Base-by-base conservation (phyloP, 64 coral and sea anemone species). In the Montipora foliosa region DNA sequence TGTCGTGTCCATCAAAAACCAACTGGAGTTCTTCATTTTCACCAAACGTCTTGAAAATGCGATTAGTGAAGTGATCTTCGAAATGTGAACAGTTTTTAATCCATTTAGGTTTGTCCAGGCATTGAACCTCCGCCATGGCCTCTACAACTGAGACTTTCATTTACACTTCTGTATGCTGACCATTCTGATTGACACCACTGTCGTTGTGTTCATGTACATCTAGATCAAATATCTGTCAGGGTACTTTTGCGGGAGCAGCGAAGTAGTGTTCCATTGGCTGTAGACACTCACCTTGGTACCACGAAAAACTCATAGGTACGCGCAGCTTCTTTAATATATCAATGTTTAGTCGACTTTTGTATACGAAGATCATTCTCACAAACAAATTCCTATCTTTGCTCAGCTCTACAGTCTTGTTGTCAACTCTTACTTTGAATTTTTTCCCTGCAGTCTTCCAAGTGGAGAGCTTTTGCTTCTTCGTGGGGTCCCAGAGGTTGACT, bases 1-100 rank as follows among this genome's bases (percentile, higher is more conserved):
- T 24, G 17, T 92, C 90, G 47, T 92, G 83, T 53, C 90, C 82
- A 49, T 92, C 79, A 52, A 75, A 92, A 44, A 92, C 78, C 68
- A 92, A 58, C 5, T 44, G 68, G 3, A 83, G 6, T 84, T 92
- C 79, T 5, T 84, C 66, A 82, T 48, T 83, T 0, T n/a, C 67
- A 49, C 15, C 5, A 16, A 74, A 92, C 50, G 46, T 92, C 11
- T 74, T 4, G 12, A 84, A 47, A 45, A 92, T 22, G 49, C 49
- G 87, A 22, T 76, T 46, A 44, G 44, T 58, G 48, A 89, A 89
- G 37, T 37, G 68, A 14, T 78, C 87, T 58, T 70, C 75, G 0
- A 89, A 50, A 12, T 78, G 47, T 6, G 66, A 9, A 50, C 79
- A 75, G 21, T 81, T 60, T 75, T 80, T 91, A 22, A 92, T 75